Evolutionary conservation across 2,888 invertebrate genomes (phyloP).

Genomic region (Ophioninae sp.): DNA sequence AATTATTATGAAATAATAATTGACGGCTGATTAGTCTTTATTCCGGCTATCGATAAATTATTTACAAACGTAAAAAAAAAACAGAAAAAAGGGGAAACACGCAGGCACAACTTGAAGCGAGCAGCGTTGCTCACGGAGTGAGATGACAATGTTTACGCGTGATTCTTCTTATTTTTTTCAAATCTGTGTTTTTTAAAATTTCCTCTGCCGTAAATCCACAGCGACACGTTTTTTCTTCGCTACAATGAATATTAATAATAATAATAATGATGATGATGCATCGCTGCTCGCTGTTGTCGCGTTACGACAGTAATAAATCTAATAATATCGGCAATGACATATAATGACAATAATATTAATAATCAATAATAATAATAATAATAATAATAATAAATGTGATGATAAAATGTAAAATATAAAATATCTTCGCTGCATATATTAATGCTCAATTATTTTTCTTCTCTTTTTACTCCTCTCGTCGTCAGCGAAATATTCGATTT

Average conservation of each 20-base stretch:
- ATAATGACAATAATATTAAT: constrained; percentile 56
- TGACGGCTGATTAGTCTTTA: constrained; percentile 25
- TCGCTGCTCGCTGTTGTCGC: constrained; percentile 60
- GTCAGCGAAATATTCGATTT: constrained; percentile 38
- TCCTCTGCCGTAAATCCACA: constrained; percentile 38
- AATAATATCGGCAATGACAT: constrained; percentile 63
- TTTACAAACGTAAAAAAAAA: constrained; percentile 60
- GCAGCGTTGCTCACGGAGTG: constrained; percentile 59
- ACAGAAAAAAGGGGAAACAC: constrained; percentile 32
- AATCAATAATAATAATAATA: constrained; percentile 53
- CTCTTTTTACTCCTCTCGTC: constrained; percentile 53
- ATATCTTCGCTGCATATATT: constrained; percentile 76
- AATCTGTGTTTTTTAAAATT: constrained; percentile 3
- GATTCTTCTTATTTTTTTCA: constrained; percentile 18
- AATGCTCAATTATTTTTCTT: constrained; percentile 69
- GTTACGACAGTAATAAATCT: constrained; percentile 59
- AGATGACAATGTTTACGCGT: constrained; percentile 10
- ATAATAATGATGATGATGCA: constrained; percentile 62
- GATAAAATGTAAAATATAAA: constrained; percentile 73
- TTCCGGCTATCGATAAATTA: constrained; percentile 55
- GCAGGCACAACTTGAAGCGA: constrained; percentile 56
- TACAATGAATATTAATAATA: constrained; percentile 54
- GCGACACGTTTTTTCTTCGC: constrained; percentile 22
- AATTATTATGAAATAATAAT: constrained; percentile 51
- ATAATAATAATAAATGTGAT: constrained; percentile 58